phyloP scores from a whole-genome alignment of 2,113 vertebrate genomes.

The Tamias sibiricus region DNA sequence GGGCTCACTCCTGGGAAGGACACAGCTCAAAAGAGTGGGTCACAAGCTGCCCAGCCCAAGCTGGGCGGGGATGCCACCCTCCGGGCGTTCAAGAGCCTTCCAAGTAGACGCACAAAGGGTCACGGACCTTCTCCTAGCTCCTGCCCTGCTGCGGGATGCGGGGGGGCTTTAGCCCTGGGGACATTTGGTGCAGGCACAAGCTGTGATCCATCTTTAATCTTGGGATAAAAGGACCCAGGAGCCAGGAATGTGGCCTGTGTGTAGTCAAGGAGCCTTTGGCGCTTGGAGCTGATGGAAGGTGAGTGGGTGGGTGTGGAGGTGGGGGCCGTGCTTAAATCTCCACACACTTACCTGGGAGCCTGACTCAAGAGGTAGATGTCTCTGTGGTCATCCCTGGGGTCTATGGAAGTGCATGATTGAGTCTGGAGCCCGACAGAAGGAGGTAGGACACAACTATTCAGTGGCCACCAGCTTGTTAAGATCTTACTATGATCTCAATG shows the following conservation, averaged over 20 bases:
- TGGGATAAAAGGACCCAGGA: neutral
- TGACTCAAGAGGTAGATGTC: neutral
- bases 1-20: neutral
- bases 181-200: neutral
- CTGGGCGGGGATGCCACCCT: neutral
- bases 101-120: neutral
- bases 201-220: neutral
- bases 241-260: no score
- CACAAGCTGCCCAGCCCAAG: rapidly evolving
- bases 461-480: neutral
- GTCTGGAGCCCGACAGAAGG: neutral
- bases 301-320: neutral
- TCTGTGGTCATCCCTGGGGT: neutral
- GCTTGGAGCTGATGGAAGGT: neutral
- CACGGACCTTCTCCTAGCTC: neutral
- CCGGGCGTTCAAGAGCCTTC: neutral
- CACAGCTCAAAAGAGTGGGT: neutral
- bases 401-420: rapidly evolving
- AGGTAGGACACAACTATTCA: no score
- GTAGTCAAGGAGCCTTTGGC: neutral
- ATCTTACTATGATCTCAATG: neutral
- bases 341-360: neutral
- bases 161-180: neutral
- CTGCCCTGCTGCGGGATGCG: neutral
- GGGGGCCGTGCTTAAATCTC: neutral